Conservation (phyloP, 2,797 vertebrate genomes). For the Setipinna tenuifilis region DNA sequence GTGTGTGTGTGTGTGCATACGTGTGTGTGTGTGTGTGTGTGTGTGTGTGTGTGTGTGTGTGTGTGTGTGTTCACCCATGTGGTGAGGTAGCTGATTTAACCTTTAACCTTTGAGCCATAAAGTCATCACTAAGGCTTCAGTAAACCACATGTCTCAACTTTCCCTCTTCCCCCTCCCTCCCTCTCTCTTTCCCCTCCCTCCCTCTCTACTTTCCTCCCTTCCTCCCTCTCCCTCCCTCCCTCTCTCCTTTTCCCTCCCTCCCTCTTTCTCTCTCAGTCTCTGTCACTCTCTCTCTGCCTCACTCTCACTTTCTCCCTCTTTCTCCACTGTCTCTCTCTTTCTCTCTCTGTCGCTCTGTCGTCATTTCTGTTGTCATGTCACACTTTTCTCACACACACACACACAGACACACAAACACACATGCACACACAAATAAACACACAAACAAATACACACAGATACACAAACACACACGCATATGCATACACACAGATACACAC, state of each 20-base stretch:
- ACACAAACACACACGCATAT: too few relatives aligned
- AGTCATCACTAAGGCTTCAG: slow-evolving; percentile 30
- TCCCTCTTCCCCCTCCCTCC: slow-evolving; percentile 46
- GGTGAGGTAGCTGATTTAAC: slow-evolving; percentile 53
- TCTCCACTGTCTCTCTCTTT: slow-evolving; percentile 39
- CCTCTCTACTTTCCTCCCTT: slow-evolving; percentile 23
- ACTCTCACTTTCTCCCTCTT: background rate
- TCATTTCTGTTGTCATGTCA: slow-evolving; percentile 53
- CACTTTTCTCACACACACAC: too few relatives aligned
- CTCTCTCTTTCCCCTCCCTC: slow-evolving; percentile 14
- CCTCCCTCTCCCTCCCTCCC: slow-evolving; percentile 16
- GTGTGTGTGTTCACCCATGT: slow-evolving; percentile 52
- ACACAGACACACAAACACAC: too few relatives aligned
- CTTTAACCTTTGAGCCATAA: background rate
- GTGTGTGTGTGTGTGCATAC: background rate
- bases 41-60: slow-evolving; percentile 42
- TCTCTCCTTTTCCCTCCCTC: background rate
- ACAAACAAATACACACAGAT: too few relatives aligned
- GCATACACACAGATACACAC: too few relatives aligned
- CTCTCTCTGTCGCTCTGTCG: slow-evolving; percentile 47
- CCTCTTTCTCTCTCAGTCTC: background rate
- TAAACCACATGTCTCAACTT: slow-evolving; percentile 61
- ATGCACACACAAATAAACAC: too few relatives aligned
- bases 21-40: slow-evolving; percentile 53
- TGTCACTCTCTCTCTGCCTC: slow-evolving; percentile 23